Conservation (phyloP, 1,140 invertebrate species). For the Pissodes strobi region DNA sequence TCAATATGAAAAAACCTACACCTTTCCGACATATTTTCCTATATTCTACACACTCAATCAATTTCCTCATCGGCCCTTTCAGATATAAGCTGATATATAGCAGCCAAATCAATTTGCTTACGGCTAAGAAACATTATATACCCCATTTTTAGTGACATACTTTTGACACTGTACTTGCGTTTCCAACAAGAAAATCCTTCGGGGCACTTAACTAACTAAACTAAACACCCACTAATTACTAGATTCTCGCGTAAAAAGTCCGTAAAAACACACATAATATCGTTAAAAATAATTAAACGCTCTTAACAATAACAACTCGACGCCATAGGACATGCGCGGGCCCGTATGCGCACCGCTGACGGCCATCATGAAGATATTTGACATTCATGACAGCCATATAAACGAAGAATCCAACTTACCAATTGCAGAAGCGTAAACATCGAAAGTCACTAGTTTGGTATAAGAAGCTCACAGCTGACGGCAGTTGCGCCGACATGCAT, state of each 20-base stretch:
- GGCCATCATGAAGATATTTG: conserved; percentile 42
- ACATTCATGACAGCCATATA: conserved; percentile 26
- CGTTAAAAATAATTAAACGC: conserved; percentile 56
- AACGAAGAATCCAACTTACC: not conserved
- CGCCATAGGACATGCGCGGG: conserved; percentile 55
- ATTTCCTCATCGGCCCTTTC: conserved; percentile 2
- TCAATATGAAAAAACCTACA: conserved; percentile 1
- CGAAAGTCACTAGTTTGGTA: not conserved
- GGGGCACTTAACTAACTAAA: conserved; percentile 39
- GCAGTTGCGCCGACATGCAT: no score
- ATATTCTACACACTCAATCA: conserved; percentile 4
- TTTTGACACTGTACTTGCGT: conserved; percentile 50
- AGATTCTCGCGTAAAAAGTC: conserved; percentile 45
- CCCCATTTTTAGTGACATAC: conserved; percentile 58
- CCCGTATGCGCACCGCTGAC: conserved; percentile 35
- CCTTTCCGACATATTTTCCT: conserved; percentile 3
- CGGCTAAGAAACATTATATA: conserved; percentile 55
- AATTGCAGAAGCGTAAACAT: conserved; percentile 4
- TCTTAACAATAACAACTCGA: conserved; percentile 58
- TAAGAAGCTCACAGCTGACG: no score
- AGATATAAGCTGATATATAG: conserved; percentile 22
- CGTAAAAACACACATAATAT: conserved; percentile 55
- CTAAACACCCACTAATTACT: conserved; percentile 43
- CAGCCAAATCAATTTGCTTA: conserved; percentile 54
- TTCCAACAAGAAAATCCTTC: conserved; percentile 33